These are phyloP conservation scores for Drosophila prostipennis DNA, from an alignment of 2,888 invertebrate species.

Conservation along the genomic window DNA sequence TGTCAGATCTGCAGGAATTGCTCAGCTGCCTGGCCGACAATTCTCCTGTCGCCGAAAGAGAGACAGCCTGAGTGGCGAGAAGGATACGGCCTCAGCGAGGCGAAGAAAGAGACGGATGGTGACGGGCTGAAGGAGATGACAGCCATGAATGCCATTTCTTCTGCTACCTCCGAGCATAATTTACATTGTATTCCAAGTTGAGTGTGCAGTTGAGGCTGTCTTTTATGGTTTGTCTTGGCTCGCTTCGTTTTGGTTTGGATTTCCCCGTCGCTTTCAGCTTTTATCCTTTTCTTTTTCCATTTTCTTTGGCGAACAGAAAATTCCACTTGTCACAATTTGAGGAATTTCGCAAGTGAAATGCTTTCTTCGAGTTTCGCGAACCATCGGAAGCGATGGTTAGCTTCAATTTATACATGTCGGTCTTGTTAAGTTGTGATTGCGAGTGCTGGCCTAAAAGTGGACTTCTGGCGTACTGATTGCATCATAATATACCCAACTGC, in stretches of 20 bases:
- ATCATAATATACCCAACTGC: constrained; percentile 72
- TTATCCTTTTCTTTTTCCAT: constrained; percentile 3
- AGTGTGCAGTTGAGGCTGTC: constrained; percentile 48
- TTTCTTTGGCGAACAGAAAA: neutral
- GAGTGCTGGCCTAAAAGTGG: constrained; percentile 54
- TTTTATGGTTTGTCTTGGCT: constrained; percentile 37
- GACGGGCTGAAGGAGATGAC: constrained; percentile 56
- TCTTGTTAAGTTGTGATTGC: constrained; percentile 61
- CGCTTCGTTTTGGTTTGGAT: constrained; percentile 3
- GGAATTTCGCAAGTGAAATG: constrained; percentile 4
- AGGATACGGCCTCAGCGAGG: constrained; percentile 27
- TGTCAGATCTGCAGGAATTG: constrained; percentile 58
- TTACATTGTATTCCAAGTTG: constrained; percentile 48
- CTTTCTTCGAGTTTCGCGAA: neutral
- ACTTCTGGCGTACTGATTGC: constrained; percentile 63
- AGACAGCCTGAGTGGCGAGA: constrained; percentile 33
- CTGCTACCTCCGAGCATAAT: constrained; percentile 53
- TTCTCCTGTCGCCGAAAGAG: constrained; percentile 30
- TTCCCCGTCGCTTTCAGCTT: neutral
- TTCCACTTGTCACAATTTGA: constrained; percentile 35
- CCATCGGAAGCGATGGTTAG: constrained; percentile 42
- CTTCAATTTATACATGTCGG: constrained; percentile 64
- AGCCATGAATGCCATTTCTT: constrained; percentile 63
- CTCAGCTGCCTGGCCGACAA: constrained; percentile 46
- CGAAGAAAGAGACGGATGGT: constrained; percentile 3